Conservation (phyloP, 2,888 invertebrate genomes). For the Esperia sulphurella region DNA sequence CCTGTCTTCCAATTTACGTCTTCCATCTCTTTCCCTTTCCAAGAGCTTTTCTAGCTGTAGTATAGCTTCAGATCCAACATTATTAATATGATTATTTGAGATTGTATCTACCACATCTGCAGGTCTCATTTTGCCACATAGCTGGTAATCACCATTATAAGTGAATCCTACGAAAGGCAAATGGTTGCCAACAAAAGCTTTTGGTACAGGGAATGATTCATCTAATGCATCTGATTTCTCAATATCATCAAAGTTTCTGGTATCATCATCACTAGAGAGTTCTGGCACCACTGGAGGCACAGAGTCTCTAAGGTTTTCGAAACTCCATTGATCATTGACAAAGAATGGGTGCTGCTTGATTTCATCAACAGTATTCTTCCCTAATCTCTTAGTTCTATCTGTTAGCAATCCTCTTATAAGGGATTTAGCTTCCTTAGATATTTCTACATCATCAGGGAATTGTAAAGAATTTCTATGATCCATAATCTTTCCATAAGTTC, state of each 20-base stretch:
- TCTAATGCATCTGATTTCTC: slow-evolving; percentile 95
- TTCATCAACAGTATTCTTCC: slow-evolving; percentile 95
- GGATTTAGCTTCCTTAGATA: slow-evolving; percentile 91
- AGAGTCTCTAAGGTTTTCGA: slow-evolving; percentile 95
- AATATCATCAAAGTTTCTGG: slow-evolving; percentile 98
- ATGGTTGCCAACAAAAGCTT: slow-evolving; percentile 98
- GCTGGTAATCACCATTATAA: slow-evolving; percentile 95
- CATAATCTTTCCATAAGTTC: slow-evolving; percentile 99
- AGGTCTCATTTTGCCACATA: slow-evolving; percentile 76
- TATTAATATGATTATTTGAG: slow-evolving; percentile 81
- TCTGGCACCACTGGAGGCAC: slow-evolving; percentile 99
- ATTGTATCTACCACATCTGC: slow-evolving; percentile 82
- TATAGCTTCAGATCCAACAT: slow-evolving; percentile 81
- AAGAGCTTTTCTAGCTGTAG: slow-evolving; percentile 86
- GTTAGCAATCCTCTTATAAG: slow-evolving; percentile 96
- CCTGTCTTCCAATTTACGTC: slow-evolving; percentile 87
- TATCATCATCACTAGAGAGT: slow-evolving; percentile 96
- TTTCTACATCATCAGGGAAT: slow-evolving; percentile 97
- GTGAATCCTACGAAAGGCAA: slow-evolving; percentile 99
- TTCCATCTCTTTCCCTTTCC: slow-evolving; percentile 85
- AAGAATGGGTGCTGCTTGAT: slow-evolving; percentile 98
- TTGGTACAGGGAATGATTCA: slow-evolving; percentile 97
- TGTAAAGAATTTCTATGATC: slow-evolving; percentile 97
- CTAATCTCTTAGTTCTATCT: slow-evolving; percentile 92
- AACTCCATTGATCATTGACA: slow-evolving; percentile 98